Percentiles rank a stretch among this genome's conserved stretches.
phyloP scores from a whole-genome alignment of 2,113 vertebrate species.

The Paraplagusia blochii region DNA sequence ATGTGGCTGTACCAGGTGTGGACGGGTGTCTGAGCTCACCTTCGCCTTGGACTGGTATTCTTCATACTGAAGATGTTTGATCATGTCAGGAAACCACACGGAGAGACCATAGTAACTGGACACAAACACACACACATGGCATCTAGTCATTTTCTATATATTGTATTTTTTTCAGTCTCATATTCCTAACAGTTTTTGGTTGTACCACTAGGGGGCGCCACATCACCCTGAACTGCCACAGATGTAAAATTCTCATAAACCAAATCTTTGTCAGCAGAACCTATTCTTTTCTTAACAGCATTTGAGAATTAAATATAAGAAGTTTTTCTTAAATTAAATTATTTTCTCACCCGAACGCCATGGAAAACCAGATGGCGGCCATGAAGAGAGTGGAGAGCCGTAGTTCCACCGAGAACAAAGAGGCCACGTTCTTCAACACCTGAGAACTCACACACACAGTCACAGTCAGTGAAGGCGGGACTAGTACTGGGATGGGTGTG shows the following conservation, averaged over 20 bases:
- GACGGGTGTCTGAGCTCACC: conserved; percentile 39
- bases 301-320: too few species aligned
- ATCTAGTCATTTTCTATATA: neutral
- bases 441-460: conserved; percentile 43
- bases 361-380: conserved; percentile 93
- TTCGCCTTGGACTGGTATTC: conserved; percentile 86
- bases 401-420: conserved; percentile 84
- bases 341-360: conserved; percentile 87
- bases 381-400: conserved; percentile 88
- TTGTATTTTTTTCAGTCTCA: too few species aligned
- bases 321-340: too few species aligned
- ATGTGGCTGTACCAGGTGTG: too few species aligned
- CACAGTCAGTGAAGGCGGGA: too few species aligned
- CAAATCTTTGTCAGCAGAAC: too few species aligned
- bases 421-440: conserved; percentile 86
- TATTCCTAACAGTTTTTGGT: too few species aligned
- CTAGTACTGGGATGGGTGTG: too few species aligned
- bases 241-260: too few species aligned
- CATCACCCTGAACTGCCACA: too few species aligned
- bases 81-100: conserved; percentile 99
- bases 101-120: conserved; percentile 92
- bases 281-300: too few species aligned
- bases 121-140: conserved; percentile 1
- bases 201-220: too few species aligned
- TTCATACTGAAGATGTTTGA: conserved; percentile 89